phyloP scores from a whole-genome alignment of 1,140 invertebrate genomes.

The Magallana gigas region DNA sequence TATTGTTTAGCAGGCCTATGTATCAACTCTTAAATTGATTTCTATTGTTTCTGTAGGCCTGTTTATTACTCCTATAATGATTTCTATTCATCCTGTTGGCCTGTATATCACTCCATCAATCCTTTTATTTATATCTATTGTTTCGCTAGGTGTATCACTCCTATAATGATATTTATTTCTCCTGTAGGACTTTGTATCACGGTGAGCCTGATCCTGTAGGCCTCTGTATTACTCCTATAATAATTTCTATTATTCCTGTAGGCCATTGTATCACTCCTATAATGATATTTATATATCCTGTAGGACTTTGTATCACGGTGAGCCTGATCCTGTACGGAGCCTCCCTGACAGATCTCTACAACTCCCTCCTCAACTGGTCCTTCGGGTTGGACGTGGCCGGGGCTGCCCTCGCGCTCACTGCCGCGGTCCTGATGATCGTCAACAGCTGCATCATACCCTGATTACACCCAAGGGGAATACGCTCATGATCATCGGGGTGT shows the following conservation, averaged over 20 bases:
- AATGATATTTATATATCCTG: background rate
- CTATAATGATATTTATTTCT: background rate
- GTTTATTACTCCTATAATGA: too few species aligned
- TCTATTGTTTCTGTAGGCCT: background rate
- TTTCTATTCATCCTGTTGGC: too few species aligned
- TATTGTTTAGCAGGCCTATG: background rate
- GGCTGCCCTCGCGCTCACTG: constrained; percentile 42
- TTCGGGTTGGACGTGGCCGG: constrained; percentile 58
- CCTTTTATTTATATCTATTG: too few species aligned
- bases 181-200: constrained; percentile 50
- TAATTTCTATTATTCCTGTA: too few species aligned
- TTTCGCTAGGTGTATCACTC: background rate
- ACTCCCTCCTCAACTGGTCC: constrained; percentile 54
- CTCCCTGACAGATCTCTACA: constrained; percentile 41
- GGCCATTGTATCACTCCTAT: background rate
- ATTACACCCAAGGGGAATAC: background rate
- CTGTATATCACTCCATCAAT: background rate
- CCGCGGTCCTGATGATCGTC: constrained; percentile 51
- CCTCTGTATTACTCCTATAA: too few species aligned
- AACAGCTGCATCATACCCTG: constrained; percentile 54
- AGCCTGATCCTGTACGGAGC: constrained; percentile 56
- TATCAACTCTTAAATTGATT: too few species aligned
- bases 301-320: constrained; percentile 50
- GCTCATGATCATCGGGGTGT: background rate
- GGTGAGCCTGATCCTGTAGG: constrained; percentile 42